These are phyloP conservation scores for Picathartes gymnocephalus DNA, from an alignment of 2,113 vertebrate genomes.

Conservation along the genomic window DNA sequence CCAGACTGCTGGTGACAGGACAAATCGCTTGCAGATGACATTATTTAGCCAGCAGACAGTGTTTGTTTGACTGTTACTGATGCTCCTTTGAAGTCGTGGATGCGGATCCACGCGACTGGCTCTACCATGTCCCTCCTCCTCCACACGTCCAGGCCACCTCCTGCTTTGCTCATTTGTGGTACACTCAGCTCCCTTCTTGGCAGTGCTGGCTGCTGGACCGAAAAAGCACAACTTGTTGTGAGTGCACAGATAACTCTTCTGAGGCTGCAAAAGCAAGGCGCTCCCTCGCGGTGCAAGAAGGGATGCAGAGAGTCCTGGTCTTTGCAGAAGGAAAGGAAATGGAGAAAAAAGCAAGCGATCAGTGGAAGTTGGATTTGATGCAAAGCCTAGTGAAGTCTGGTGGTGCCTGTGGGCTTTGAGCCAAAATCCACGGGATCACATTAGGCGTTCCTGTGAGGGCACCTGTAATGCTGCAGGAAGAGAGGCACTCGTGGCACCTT, in stretches of 20 bases:
- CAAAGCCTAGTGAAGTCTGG: neutral
- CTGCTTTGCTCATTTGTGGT: neutral
- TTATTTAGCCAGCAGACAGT: neutral
- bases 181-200: neutral
- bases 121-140: neutral
- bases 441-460: neutral
- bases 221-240: neutral
- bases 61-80: slow-evolving; percentile 37
- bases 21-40: slow-evolving; percentile 12
- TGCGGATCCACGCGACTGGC: neutral
- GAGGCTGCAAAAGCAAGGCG: fast-evolving
- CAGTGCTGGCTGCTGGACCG: neutral
- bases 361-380: neutral
- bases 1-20: slow-evolving; percentile 29
- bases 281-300: neutral
- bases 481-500: neutral
- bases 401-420: neutral
- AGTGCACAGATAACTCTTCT: neutral
- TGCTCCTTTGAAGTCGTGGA: neutral
- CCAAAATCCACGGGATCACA: neutral
- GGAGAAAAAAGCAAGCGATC: neutral
- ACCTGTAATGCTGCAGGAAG: neutral
- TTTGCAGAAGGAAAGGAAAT: neutral
- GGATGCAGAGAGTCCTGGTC: neutral
- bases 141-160: fast-evolving